Conservation (phyloP, 2,113 vertebrate genomes). For the Mormyrus iriodes region DNA sequence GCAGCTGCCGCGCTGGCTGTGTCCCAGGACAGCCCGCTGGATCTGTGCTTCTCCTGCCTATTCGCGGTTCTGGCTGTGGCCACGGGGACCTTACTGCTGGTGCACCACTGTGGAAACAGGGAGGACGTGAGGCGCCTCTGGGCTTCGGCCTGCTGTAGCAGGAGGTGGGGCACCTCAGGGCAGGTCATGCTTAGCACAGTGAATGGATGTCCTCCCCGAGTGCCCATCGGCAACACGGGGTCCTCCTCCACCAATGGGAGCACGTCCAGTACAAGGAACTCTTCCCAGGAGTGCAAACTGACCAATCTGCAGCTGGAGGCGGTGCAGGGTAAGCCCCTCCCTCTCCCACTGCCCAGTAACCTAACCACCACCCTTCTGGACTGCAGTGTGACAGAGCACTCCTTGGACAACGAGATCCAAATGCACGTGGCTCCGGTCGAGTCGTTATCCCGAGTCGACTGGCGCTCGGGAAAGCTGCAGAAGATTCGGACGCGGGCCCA, state of each 20-base stretch:
- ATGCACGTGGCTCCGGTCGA: conserved; percentile 73
- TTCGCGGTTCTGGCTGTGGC: conserved; percentile 75
- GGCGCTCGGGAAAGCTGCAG: conserved; percentile 61
- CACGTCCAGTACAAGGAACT: conserved; percentile 73
- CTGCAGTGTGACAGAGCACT: conserved; percentile 71
- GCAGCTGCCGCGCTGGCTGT: conserved; percentile 78
- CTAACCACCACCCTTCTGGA: conserved; percentile 52
- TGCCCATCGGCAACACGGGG: conserved; percentile 47
- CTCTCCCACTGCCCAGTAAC: not conserved
- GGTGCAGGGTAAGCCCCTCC: conserved; percentile 55
- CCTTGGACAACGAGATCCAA: conserved; percentile 71
- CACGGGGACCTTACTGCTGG: conserved; percentile 76
- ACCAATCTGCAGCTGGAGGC: conserved; percentile 70
- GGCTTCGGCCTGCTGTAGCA: conserved; percentile 75
- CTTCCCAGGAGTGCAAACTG: conserved; percentile 83
- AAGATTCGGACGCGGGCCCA: conserved; percentile 71
- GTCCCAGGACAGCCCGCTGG: conserved; percentile 71
- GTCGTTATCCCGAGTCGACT: conserved; percentile 60
- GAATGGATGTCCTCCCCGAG: not conserved
- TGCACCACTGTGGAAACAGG: conserved; percentile 68
- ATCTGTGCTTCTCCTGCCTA: conserved; percentile 82
- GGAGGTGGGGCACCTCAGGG: conserved; percentile 67
- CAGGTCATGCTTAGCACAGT: conserved; percentile 61
- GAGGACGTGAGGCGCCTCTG: conserved; percentile 66
- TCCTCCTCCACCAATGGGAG: conserved; percentile 89